Base-by-base conservation (phyloP, 1,140 invertebrate species). In the Drosophila orosa region DNA sequence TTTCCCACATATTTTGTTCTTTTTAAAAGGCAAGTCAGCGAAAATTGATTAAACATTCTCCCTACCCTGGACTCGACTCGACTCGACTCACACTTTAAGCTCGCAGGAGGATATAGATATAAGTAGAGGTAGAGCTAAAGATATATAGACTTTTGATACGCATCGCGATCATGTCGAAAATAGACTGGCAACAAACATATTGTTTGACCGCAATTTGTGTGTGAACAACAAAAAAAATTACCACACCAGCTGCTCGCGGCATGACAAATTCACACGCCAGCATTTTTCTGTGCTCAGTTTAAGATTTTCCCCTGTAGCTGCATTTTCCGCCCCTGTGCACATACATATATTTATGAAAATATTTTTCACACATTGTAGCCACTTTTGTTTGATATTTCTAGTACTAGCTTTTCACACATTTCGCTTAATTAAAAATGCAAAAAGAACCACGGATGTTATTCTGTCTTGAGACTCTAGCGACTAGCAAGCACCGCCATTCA, bases 21-120 rank as follows among this genome's bases (percentile, higher is more conserved):
- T 71, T 58, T 72, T 58, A 58, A 72, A 58, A 39, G 66, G 66
- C 68, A 72, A 72, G 19, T 72, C 68, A 71, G 68, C 68, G 44
- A 56, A 75, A 86, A 87, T 87, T 87, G 83, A 87, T 87, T 87
- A 84, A 87, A 87, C 84, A 87, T 80, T 84, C 83, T 15, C 31
- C 33, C 19, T n/a, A n/a, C 48, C 24, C 50, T 31, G 58, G 17
- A 19, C 47, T 69, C 75, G n/a, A n/a, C n/a, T n/a, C n/a, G n/a
- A 35, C 50, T 31, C 61, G 17, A 19, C 47, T 69, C 75, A 55
- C 76, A 78, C 54, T 47, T 71, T 24, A 69, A 39, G 19, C 65
- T 33, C 12, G 12, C 1, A 52, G 17, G 2, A 22, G 13, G 3
- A 24, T 22, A 10, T 31, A 52, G 13, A 67, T 61, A 27, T 13